A percentile compares a stretch with the other conserved stretches of the same genome.
Conservation (phyloP, 2,113 vertebrate genomes). For the Phylloscopus whistleri region DNA sequence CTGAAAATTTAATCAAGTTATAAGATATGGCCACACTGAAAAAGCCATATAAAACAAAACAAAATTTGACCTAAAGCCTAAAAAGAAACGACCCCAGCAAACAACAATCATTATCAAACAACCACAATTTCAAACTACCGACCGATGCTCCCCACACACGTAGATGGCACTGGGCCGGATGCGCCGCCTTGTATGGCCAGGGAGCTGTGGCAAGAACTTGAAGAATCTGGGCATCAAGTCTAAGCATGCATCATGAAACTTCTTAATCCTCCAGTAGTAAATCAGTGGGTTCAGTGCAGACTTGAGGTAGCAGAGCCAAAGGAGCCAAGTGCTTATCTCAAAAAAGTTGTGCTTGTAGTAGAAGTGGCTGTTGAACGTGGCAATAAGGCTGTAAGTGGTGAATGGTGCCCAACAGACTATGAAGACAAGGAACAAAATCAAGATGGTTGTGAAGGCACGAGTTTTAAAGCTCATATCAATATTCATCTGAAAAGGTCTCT, state of each 20-base stretch:
- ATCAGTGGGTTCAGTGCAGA: constrained; percentile 97
- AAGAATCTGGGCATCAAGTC: constrained; percentile 95
- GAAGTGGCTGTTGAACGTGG: constrained; percentile 89
- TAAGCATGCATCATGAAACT: constrained; percentile 95
- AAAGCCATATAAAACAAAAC: constrained; percentile 33
- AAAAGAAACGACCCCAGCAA: not conserved
- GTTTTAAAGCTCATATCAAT: constrained; percentile 99
- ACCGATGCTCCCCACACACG: constrained; percentile 91
- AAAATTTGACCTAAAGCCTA: constrained; percentile 25
- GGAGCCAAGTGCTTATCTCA: constrained; percentile 95
- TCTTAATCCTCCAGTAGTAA: constrained; percentile 99
- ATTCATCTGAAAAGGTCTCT: constrained; percentile 94
- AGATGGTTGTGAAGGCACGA: constrained; percentile 98
- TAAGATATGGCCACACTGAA: constrained; percentile 26
- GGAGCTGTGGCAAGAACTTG: constrained; percentile 90
- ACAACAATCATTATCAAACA: not conserved
- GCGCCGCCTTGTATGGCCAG: constrained; percentile 86
- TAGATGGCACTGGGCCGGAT: constrained; percentile 95
- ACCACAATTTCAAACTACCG: constrained; percentile 77
- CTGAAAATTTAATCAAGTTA: constrained; percentile 33
- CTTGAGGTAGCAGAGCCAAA: constrained; percentile 99
- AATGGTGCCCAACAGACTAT: constrained; percentile 94
- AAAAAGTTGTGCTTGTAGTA: constrained; percentile 92
- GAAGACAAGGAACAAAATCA: constrained; percentile 95
- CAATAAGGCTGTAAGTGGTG: constrained; percentile 90